Conservation (phyloP, 2,888 invertebrate genomes). For the Exocentrus adspersus region DNA sequence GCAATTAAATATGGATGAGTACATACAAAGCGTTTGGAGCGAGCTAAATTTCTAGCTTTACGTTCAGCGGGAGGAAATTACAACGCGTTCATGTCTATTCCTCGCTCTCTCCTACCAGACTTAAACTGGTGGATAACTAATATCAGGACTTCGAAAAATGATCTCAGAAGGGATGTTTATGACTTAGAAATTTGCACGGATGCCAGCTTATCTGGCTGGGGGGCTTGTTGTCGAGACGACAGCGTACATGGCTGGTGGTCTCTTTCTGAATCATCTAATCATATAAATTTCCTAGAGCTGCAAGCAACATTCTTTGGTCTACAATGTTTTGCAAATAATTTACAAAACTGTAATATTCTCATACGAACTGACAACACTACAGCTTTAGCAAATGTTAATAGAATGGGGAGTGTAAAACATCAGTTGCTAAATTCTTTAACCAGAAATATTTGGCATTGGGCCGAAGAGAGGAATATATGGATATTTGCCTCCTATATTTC, state of each 20-base stretch:
- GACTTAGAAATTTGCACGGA: constrained; percentile 32
- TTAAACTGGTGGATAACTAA: neutral
- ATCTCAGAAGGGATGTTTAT: constrained; percentile 13
- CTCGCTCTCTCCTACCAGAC: neutral
- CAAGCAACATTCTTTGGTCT: neutral
- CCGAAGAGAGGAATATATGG: constrained; percentile 6
- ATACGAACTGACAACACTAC: neutral
- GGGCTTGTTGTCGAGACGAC: neutral
- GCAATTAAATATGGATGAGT: constrained; percentile 39
- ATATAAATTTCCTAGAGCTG: neutral
- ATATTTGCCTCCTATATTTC: constrained; percentile 21
- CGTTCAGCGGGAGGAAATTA: neutral
- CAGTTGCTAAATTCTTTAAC: neutral
- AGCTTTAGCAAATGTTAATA: neutral
- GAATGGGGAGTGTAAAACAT: neutral
- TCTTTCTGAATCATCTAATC: neutral
- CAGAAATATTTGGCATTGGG: neutral
- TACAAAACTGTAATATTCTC: neutral
- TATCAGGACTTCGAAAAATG: neutral
- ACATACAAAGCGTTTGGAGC: neutral
- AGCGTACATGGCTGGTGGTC: neutral
- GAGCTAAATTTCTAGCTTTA: neutral
- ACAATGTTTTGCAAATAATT: neutral
- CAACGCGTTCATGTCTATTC: too few relatives aligned
- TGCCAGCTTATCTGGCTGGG: neutral